Conservation (phyloP, 2,888 invertebrate genomes). For the Stenoptilia bipunctidactyla region DNA sequence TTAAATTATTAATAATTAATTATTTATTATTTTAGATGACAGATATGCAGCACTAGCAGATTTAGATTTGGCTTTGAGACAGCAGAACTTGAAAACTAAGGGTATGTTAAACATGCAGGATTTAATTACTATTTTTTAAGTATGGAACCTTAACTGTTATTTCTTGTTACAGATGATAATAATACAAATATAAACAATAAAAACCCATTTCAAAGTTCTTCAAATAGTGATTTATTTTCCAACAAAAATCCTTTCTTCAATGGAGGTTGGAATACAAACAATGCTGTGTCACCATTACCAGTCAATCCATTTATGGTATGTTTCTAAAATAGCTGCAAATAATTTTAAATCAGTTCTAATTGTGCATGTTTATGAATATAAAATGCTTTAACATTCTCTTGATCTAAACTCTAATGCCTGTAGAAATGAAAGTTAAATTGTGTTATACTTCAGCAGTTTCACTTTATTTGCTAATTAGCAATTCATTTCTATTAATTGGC, state of each 20-base stretch:
- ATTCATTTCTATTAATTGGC: too few species aligned
- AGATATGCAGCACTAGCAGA: slow-evolving; percentile 96
- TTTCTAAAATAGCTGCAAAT: too few species aligned
- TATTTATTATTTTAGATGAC: slow-evolving; percentile 80
- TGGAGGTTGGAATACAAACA: slow-evolving; percentile 45
- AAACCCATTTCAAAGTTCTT: slow-evolving; percentile 59
- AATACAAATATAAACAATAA: slow-evolving; percentile 34
- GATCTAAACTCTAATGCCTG: slow-evolving; percentile 11
- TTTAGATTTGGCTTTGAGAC: slow-evolving; percentile 82
- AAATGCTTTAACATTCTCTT: too few species aligned
- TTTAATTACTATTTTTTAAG: too few species aligned
- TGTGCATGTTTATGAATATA: too few species aligned
- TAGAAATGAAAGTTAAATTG: too few species aligned
- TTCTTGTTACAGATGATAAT: slow-evolving; percentile 44
- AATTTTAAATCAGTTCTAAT: too few species aligned
- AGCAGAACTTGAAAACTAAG: slow-evolving; percentile 66
- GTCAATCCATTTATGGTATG: slow-evolving; percentile 62
- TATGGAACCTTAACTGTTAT: slow-evolving; percentile 1
- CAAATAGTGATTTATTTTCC: slow-evolving; percentile 42
- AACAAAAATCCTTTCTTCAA: slow-evolving; percentile 62
- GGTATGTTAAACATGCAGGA: too few species aligned
- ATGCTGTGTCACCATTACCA: slow-evolving; percentile 30
- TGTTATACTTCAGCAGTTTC: too few species aligned
- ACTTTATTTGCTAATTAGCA: too few species aligned
- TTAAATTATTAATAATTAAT: neutral